Conservation (phyloP, 2,113 vertebrate genomes). For the Dissostichus mawsoni region DNA sequence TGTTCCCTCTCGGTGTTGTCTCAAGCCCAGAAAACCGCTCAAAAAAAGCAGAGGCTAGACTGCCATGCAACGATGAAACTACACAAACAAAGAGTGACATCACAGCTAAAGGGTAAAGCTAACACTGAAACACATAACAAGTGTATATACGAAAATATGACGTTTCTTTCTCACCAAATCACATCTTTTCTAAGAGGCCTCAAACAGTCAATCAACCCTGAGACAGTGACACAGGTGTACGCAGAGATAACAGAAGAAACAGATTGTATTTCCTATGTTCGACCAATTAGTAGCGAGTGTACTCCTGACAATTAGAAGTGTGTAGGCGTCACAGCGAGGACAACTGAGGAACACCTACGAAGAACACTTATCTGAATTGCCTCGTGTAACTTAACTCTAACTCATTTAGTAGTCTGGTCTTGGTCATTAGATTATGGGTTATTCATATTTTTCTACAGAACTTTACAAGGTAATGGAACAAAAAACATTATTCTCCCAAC, state of each 20-base stretch:
- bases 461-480: slow-evolving; percentile 17
- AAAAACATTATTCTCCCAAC: slow-evolving; percentile 14
- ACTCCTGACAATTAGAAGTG: slow-evolving; percentile 48
- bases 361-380: slow-evolving; percentile 74
- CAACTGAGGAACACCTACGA: slow-evolving; percentile 67
- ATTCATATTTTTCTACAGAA: slow-evolving; percentile 51
- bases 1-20: slow-evolving; percentile 60
- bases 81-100: slow-evolving; percentile 57
- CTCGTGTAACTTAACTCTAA: slow-evolving; percentile 64
- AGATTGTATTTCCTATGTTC: slow-evolving; percentile 66
- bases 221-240: slow-evolving; percentile 21
- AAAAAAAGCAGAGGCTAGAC: slow-evolving; percentile 55
- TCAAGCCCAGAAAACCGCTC: slow-evolving; percentile 51
- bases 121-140: slow-evolving; percentile 1
- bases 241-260: slow-evolving; percentile 24
- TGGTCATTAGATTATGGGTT: slow-evolving; percentile 25
- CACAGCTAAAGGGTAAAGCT: slow-evolving; percentile 20
- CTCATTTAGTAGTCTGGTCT: slow-evolving; percentile 24
- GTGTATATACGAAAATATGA: not conserved
- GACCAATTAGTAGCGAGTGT: slow-evolving; percentile 57
- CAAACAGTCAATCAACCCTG: not conserved
- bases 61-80: slow-evolving; percentile 52
- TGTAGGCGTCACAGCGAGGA: slow-evolving; percentile 34
- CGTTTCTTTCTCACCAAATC: slow-evolving; percentile 14
- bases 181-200: not conserved